Base-by-base conservation (phyloP, 2,113 vertebrate species). In the Odocoileus virginianus region DNA sequence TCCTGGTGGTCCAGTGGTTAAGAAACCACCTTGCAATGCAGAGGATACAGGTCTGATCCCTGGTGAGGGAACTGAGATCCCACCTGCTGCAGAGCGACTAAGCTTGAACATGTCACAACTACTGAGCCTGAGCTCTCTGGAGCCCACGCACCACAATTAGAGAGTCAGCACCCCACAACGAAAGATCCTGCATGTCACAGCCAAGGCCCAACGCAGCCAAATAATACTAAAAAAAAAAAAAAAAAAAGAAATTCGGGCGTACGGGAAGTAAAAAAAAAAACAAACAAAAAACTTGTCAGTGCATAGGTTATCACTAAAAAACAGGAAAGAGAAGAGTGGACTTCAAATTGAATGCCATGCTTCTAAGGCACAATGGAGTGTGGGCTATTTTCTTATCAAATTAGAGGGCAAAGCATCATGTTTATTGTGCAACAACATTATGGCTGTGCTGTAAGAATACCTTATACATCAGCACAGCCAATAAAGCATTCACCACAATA, bases 321-420 rank as follows among this genome's bases (percentile, higher is more conserved):
- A 89, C 30, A 97, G 54, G 13, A 76, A 89, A 96, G 84, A 60
- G 28, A 87, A 89, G 92, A 91, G n/a, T 50, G 40, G 64, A 86
- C 67, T 86, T 60, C 52, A 27, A 95, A 90, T 3, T 36, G 33
- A 95, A 93, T 94, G 74, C 57, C 58, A n/a, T 27, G 16, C 21
- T 91, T 95, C 58, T 78, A 91, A 91, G 47, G 76, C 43, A 95
- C 15, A 85, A 11, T 10, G 1, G 57, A 78, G 23, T 43, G 23
- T 95, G 58, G 40, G 28, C 82, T n/a, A 87, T 52, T 87, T 27
- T 60, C 58, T 52, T 87, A 87, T 43, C 60, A 95, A 89, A 94
- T 85, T 58, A 89, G 43, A 78, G 87, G 16, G n/a, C 25, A 96
- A 94, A 81, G 28, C 54, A 86, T 58, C 83, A 40, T 87, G 40